These are phyloP conservation scores for Itoplectis maculator DNA, from an alignment of 2,888 invertebrate species.

Conservation along the genomic window DNA sequence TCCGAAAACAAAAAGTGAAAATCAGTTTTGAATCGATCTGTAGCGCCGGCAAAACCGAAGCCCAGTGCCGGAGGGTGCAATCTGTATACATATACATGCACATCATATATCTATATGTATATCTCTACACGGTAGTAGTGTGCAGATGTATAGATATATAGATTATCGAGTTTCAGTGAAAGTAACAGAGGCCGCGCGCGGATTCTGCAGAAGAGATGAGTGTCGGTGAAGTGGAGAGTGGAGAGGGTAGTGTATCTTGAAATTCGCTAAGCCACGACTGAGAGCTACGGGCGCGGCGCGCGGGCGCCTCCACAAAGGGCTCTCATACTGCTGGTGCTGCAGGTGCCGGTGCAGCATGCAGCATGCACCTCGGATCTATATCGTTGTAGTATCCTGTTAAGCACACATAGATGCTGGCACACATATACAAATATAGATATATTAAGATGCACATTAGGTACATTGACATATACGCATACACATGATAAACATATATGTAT, in stretches of 20 bases:
- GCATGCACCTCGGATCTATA: conserved; percentile 13
- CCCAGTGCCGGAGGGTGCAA: too few relatives aligned
- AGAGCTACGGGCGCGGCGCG: conserved; percentile 59
- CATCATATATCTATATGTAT: background rate
- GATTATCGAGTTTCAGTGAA: conserved; percentile 47
- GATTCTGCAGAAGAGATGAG: conserved; percentile 38
- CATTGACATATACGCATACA: background rate
- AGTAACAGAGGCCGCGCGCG: conserved; percentile 44
- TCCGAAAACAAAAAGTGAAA: background rate
- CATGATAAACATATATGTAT: background rate
- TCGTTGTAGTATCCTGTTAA: conserved; percentile 11
- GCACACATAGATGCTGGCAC: background rate
- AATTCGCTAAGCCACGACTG: conserved; percentile 66
- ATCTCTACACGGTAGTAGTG: background rate
- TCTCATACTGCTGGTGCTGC: conserved; percentile 35
- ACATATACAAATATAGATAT: background rate
- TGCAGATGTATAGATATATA: conserved; percentile 12
- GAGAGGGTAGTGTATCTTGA: conserved; percentile 60
- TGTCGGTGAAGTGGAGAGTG: conserved; percentile 6
- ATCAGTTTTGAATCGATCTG: conserved; percentile 13
- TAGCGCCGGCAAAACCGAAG: background rate
- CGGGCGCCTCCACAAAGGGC: conserved; percentile 63
- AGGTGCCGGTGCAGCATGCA: conserved; percentile 40
- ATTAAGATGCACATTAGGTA: background rate
- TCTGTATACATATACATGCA: background rate